Conservation (phyloP, 2,888 invertebrate genomes). For the Drosophila anomalipes region DNA sequence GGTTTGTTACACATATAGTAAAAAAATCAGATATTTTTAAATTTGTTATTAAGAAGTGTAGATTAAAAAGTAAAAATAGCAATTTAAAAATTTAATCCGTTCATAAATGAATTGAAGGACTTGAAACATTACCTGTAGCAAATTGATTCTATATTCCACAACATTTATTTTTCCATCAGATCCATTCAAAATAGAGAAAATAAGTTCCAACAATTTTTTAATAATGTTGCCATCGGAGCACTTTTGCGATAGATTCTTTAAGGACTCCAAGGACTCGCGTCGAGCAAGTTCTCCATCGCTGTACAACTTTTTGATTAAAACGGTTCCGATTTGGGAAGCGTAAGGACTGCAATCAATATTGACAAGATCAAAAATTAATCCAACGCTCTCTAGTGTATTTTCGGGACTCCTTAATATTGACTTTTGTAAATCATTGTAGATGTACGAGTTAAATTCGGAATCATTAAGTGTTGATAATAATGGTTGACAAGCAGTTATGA, state of each 20-base stretch:
- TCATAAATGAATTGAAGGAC: background rate
- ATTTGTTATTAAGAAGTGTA: background rate
- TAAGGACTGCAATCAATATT: constrained; percentile 92
- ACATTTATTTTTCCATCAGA: constrained; percentile 96
- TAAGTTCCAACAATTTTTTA: constrained; percentile 88
- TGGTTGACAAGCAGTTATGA: constrained; percentile 89
- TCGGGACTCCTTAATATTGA: constrained; percentile 97
- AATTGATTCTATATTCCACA: constrained; percentile 94
- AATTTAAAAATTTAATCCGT: background rate
- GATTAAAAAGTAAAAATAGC: background rate
- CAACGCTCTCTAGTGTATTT: constrained; percentile 93
- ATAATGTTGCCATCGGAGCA: constrained; percentile 89
- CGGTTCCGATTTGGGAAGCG: constrained; percentile 92
- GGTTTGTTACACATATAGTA: background rate
- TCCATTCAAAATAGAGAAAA: constrained; percentile 94
- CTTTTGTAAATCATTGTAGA: constrained; percentile 95
- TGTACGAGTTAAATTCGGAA: constrained; percentile 89
- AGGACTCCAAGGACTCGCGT: constrained; percentile 90
- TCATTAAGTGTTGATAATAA: constrained; percentile 88
- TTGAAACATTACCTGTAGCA: constrained; percentile 88
- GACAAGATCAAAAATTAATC: constrained; percentile 90
- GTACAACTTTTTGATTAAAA: constrained; percentile 92
- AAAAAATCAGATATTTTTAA: background rate
- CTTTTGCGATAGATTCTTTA: constrained; percentile 90
- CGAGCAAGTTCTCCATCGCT: constrained; percentile 93